These are phyloP conservation scores for Rhodophaea formosa DNA, from an alignment of 2,888 invertebrate genomes.

Conservation along the genomic window DNA sequence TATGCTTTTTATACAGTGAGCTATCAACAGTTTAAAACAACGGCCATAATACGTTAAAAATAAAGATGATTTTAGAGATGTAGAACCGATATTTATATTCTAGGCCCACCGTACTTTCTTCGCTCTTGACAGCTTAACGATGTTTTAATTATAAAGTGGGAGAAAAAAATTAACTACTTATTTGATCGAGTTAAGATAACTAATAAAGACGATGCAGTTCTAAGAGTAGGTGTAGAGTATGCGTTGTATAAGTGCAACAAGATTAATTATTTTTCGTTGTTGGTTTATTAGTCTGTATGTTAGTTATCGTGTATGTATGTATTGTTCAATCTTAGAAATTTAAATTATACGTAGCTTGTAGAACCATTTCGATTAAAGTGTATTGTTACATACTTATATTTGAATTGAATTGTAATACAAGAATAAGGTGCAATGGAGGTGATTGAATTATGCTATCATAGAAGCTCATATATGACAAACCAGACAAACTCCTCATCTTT, in stretches of 20 bases:
- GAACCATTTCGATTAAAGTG: too few relatives aligned
- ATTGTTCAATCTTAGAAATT: too few relatives aligned
- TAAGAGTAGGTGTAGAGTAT: slow-evolving; percentile 12
- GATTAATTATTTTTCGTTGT: too few relatives aligned
- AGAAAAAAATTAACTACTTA: neutral
- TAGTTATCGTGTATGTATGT: too few relatives aligned
- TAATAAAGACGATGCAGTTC: slow-evolving; percentile 17
- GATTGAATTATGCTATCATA: too few relatives aligned
- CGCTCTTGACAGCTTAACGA: slow-evolving; percentile 3
- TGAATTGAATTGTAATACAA: too few relatives aligned
- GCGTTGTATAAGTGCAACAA: neutral
- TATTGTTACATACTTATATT: too few relatives aligned
- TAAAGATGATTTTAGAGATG: neutral
- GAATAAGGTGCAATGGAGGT: too few relatives aligned
- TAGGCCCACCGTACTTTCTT: neutral
- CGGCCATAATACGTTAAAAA: neutral
- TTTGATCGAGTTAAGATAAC: slow-evolving; percentile 1
- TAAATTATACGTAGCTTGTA: too few relatives aligned
- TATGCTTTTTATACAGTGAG: neutral
- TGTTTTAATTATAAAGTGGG: slow-evolving; percentile 16
- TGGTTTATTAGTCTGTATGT: too few relatives aligned
- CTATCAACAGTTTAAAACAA: neutral
- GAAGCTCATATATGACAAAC: too few relatives aligned
- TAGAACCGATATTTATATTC: neutral
- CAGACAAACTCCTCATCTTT: too few relatives aligned